Base-by-base conservation (phyloP, 1,140 invertebrate genomes). In the Heliconius congener region DNA sequence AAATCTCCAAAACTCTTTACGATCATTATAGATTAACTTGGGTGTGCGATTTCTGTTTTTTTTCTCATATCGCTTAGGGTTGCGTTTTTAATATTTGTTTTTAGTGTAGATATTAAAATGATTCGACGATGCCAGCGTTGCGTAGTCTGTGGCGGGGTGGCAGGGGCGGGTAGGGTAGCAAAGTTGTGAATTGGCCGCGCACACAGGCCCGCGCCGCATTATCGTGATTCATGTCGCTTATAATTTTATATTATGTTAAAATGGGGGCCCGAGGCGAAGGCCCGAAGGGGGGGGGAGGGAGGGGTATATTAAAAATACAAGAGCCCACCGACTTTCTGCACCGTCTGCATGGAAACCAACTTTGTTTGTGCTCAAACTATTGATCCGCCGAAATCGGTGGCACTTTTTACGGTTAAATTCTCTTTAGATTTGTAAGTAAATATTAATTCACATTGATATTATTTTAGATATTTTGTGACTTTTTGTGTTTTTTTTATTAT, bases 181-280 rank as follows among this genome's bases (percentile, higher is more conserved):
- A 92, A 93, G 84, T 92, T 93, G 90, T 93, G 91, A 94, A 93
- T 93, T 92, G 91, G 91, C 91, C 90, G 87, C 90, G 87, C 90
- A 90, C 82, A 83, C 90, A 90, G 86, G 83, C 83, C 88, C 87
- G 85, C 89, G 85, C 82, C 87, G 90, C 91, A 92, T 94, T 93
- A 94, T 94, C 90, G 90, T 93, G 92, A 94, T 93, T 94, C 92
- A 94, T 93, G 92, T 89, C 92, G 89, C 89, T 94, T 94, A 94
- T 94, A 94, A 93, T 94, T 94, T 94, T 94, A 94, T 94, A 94
- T 94, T 94, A 94, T 94, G 92, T 94, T 94, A 94, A 94, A 93
- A 88, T 88, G 89, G 87, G 85, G 87, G 77, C 79, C 74, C 57
- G 74, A 16, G 57, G 57, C 37, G 60, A 70, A 83, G 83, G 78